Percentiles rank a stretch among this genome's conserved stretches.
phyloP scores from a whole-genome alignment of 2,797 vertebrate species.

The Myotis planiceps region DNA sequence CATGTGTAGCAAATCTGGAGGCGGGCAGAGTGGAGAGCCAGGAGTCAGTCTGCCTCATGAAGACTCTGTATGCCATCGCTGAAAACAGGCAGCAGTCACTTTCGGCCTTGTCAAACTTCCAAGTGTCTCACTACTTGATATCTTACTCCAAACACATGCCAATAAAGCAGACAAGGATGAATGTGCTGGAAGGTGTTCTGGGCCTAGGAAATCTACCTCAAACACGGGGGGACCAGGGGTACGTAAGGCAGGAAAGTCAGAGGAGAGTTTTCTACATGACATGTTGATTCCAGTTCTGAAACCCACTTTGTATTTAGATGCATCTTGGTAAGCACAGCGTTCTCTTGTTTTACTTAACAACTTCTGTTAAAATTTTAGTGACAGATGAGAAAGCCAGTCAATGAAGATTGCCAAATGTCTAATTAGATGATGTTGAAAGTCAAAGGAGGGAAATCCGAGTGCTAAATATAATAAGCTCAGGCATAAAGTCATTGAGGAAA shows the following conservation, averaged over 20 bases:
- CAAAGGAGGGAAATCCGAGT: constrained; percentile 20
- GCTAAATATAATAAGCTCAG: constrained; percentile 30
- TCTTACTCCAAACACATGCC: background rate
- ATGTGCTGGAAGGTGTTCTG: background rate
- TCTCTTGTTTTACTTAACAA: constrained; percentile 26
- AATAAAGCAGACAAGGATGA: background rate
- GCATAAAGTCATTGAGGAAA: background rate
- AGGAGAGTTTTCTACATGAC: background rate
- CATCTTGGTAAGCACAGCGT: background rate
- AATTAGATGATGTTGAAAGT: constrained; percentile 51
- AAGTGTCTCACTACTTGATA: background rate
- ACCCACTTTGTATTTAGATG: background rate
- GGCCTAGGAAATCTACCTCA: background rate
- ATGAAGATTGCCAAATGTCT: constrained; percentile 49
- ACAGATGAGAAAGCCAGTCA: constrained; percentile 48
- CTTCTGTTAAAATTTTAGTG: constrained; percentile 56
- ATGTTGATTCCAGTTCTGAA: background rate
- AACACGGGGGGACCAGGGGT: background rate
- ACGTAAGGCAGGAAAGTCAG: background rate
- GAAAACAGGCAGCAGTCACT: background rate
- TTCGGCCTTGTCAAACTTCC: background rate
- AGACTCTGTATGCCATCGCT: background rate
- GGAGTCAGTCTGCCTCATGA: background rate
- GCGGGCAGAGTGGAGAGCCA: too few species aligned
- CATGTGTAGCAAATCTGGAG: background rate